Conservation (phyloP, 2,797 vertebrate species). For the Chaetodon trifasciatus region DNA sequence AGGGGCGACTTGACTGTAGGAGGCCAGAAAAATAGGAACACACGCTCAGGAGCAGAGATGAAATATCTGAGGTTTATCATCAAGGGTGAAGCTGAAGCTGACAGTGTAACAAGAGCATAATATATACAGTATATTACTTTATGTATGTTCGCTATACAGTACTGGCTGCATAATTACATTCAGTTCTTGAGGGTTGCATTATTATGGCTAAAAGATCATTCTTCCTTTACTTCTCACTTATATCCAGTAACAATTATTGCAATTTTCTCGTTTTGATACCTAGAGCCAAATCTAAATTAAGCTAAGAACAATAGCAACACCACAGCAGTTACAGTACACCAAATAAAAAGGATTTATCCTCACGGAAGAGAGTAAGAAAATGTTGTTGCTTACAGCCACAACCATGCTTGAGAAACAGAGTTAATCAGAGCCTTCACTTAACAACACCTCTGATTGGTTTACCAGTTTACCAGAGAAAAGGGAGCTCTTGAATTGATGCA, state of each 20-base stretch:
- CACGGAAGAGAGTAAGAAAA: background rate
- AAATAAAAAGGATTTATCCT: slow-evolving; percentile 23
- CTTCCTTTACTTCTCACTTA: background rate
- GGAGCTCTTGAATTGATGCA: slow-evolving; percentile 44
- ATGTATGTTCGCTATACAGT: background rate
- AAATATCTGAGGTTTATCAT: slow-evolving; percentile 10
- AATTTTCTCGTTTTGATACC: background rate
- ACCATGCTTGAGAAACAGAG: slow-evolving; percentile 3
- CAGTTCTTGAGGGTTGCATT: background rate
- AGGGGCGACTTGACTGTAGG: slow-evolving; percentile 28
- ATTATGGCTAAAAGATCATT: background rate
- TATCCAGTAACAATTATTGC: background rate
- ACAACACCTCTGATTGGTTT: slow-evolving; percentile 46
- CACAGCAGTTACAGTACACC: background rate
- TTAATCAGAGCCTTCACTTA: slow-evolving; percentile 28
- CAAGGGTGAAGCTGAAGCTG: slow-evolving; percentile 24
- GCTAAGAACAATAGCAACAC: slow-evolving; percentile 6
- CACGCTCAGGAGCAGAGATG: background rate
- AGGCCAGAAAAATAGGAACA: slow-evolving; percentile 29
- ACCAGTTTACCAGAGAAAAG: slow-evolving; percentile 50
- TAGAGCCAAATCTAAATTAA: slow-evolving; percentile 9
- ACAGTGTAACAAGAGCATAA: background rate
- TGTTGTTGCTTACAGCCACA: slow-evolving; percentile 12
- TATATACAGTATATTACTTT: background rate
- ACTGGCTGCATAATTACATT: background rate